Percentiles rank a stretch among this genome's conserved stretches.
Evolutionary conservation across 2,113 vertebrate genomes (phyloP).

Genomic region (Lasiurus cinereus): DNA sequence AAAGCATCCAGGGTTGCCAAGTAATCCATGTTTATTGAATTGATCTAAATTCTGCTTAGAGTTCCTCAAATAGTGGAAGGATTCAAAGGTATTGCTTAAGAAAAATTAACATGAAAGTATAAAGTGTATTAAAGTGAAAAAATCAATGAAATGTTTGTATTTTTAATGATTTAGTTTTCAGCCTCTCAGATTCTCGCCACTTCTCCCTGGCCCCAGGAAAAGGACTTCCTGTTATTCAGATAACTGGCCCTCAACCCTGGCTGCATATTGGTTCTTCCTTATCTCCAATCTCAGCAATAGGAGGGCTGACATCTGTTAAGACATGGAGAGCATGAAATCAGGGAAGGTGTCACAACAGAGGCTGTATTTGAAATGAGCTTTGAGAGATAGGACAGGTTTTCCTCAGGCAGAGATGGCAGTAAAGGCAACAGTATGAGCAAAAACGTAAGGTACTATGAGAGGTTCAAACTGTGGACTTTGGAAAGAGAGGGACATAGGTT

Average conservation of each 20-base stretch:
- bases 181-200: neutral
- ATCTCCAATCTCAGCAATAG: neutral
- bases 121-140: neutral
- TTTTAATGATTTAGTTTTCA: neutral
- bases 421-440: neutral
- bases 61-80: neutral
- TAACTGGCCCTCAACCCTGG: neutral
- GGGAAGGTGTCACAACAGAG: neutral
- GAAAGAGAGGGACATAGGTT: neutral
- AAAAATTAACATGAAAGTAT: neutral
- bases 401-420: neutral
- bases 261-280: neutral
- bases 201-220: neutral
- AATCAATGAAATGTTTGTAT: neutral
- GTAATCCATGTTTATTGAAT: neutral
- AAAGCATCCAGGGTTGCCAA: neutral
- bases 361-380: neutral
- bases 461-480: neutral
- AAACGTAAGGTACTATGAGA: neutral
- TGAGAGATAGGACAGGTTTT: neutral
- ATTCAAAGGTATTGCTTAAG: constrained; percentile 4
- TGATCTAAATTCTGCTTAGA: constrained; percentile 36
- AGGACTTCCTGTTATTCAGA: neutral
- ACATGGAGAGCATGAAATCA: neutral
- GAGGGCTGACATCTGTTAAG: neutral